phyloP scores from a whole-genome alignment of 2,888 invertebrate genomes.

The Lissocephala sabroskyi region DNA sequence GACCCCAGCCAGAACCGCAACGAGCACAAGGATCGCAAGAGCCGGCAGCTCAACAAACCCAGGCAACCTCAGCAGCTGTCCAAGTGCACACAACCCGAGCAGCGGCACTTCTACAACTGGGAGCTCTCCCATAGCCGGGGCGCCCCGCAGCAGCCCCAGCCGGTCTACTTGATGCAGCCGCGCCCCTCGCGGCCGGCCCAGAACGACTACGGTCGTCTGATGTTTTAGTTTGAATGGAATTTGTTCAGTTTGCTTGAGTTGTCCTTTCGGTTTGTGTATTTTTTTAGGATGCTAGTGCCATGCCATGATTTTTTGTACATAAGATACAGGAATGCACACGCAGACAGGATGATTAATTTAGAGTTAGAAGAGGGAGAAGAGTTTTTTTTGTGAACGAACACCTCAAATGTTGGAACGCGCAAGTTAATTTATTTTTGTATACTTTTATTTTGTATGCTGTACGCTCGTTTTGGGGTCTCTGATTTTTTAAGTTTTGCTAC shows the following conservation, averaged over 20 bases:
- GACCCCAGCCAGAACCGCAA: conserved; percentile 9
- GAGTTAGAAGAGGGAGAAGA: no score
- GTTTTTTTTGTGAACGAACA: no score
- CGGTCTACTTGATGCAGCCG: conserved; percentile 44
- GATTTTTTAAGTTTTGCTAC: conserved; percentile 40
- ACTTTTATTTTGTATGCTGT: conserved; percentile 27
- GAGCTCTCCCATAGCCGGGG: conserved; percentile 53
- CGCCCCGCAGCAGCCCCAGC: conserved; percentile 46
- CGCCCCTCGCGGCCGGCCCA: conserved; percentile 45
- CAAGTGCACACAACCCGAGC: no score
- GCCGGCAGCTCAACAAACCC: conserved; percentile 32
- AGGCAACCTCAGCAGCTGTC: conserved; percentile 43
- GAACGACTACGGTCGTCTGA: conserved; percentile 62
- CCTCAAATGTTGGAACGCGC: no score
- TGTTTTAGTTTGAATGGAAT: conserved; percentile 42
- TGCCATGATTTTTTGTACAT: conserved; percentile 56
- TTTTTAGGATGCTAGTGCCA: conserved; percentile 21
- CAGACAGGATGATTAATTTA: no score
- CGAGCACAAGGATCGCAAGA: conserved; percentile 18
- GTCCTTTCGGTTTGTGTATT: conserved; percentile 4
- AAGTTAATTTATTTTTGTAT: background rate
- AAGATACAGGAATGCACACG: conserved; percentile 19
- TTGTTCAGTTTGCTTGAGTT: conserved; percentile 9
- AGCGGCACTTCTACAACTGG: conserved; percentile 54
- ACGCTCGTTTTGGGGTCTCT: no score